A percentile compares a stretch with the other conserved stretches of the same genome.
Evolutionary conservation across 1,140 invertebrate species (phyloP).

Genomic region (Scylla paramamosain): DNA sequence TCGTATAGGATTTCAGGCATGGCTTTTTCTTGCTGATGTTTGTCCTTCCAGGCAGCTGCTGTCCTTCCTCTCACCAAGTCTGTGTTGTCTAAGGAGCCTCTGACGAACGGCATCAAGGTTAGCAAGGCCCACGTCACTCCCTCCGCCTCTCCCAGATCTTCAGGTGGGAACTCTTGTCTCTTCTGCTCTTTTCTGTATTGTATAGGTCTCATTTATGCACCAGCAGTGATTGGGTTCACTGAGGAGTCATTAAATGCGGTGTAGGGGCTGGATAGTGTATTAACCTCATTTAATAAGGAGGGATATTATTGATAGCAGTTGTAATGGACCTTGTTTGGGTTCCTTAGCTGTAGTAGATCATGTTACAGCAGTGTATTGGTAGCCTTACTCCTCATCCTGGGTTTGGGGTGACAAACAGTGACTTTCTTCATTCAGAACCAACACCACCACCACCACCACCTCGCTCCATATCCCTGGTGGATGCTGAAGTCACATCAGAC

Average conservation of each 20-base stretch:
- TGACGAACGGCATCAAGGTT: background rate
- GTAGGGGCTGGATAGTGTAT: no score
- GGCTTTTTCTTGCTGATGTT: background rate
- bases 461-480: slow-evolving; percentile 58
- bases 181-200: background rate
- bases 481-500: slow-evolving; percentile 33
- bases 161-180: slow-evolving; percentile 13
- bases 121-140: background rate
- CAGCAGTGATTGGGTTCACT: no score
- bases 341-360: no score
- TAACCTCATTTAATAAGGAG: no score
- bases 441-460: slow-evolving; percentile 66
- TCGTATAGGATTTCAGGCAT: no score
- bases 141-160: background rate
- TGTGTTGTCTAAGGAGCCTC: slow-evolving; percentile 2
- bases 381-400: background rate
- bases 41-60: slow-evolving; percentile 43
- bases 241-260: no score
- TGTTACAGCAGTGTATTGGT: no score
- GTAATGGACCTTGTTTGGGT: no score
- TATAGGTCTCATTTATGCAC: no score
- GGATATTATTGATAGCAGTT: no score
- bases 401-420: background rate
- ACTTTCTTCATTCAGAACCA: background rate
- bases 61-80: slow-evolving; percentile 47